These are phyloP conservation scores for Phyllotis vaccarum DNA, from an alignment of 2,797 vertebrate species.

Conservation along the genomic window DNA sequence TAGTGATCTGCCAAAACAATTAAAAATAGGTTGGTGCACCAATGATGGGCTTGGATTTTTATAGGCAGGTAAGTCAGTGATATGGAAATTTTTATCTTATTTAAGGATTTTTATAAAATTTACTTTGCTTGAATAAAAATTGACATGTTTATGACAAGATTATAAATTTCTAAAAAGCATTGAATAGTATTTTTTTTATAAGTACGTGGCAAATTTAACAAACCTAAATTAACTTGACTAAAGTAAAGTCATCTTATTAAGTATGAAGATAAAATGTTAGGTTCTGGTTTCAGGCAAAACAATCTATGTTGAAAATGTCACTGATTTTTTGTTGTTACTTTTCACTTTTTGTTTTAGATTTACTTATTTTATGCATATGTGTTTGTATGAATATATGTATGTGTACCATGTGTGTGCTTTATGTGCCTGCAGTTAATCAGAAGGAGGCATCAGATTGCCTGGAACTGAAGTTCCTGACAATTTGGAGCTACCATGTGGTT, in stretches of 20 bases:
- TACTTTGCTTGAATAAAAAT: conserved; percentile 49
- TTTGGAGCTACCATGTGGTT: background rate
- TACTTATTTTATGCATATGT: background rate
- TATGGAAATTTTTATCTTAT: background rate
- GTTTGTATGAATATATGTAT: background rate
- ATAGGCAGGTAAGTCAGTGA: background rate
- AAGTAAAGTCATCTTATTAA: conserved; percentile 5
- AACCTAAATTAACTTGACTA: background rate
- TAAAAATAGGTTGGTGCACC: background rate
- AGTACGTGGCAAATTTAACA: conserved; percentile 41
- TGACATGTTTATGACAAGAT: conserved; percentile 12
- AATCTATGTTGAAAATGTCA: background rate
- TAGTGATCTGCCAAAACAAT: background rate
- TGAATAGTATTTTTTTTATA: conserved; percentile 26
- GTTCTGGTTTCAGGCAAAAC: conserved; percentile 3
- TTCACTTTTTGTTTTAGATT: background rate
- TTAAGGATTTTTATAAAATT: background rate
- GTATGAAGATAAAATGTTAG: background rate
- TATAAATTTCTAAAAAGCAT: background rate
- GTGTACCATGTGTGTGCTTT: background rate
- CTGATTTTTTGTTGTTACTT: background rate
- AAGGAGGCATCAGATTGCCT: background rate
- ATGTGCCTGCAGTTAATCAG: background rate
- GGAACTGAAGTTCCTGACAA: background rate
- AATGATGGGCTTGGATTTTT: background rate